Base-by-base conservation (phyloP, 92 coral and sea anemone species). In the Zoanthus sansibaricus region DNA sequence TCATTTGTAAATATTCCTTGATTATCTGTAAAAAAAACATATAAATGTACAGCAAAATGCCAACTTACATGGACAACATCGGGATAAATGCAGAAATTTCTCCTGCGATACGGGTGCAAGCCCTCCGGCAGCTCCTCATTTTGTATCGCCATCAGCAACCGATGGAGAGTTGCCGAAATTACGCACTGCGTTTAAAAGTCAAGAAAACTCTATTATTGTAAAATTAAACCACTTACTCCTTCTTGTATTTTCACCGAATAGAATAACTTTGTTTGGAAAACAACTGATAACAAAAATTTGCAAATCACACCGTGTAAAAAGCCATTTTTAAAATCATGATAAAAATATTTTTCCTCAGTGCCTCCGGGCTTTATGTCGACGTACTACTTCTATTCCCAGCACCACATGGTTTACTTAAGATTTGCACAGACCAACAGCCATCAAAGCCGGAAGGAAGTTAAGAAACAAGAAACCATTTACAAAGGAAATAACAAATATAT, bases 81-180 rank as follows among this genome's bases (percentile, higher is more conserved):
- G n/a, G n/a, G n/a, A n/a, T n/a, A n/a, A n/a, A n/a, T n/a, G n/a
- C n/a, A n/a, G n/a, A n/a, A n/a, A n/a, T n/a, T n/a, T n/a, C n/a
- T n/a, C n/a, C n/a, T n/a, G n/a, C n/a, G n/a, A 33, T 71, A 33
- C 4, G 47, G 75, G 42, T 71, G 75, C 7, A 71, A 33, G 49
- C 75, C 75, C 42, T 33, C 75, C 8, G 49, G 75, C 75, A 33
- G 75, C 45, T 25, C 75, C 33, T 71, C 75, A 21, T 71, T 12
- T 71, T 17, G 32, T 18, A 71, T 71, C 9, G 75, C 75, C 30
- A 25, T 44, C 49, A 71, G 75, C 42, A 71, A 21, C 49, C 33
- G 45, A 33, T 71, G 75, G 48, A 71, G 48, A 71, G 75, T 18
- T 15, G 9, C 75, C 15, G 75, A 71, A 44, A 71, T 33, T 71